Percentiles rank a stretch among this genome's conserved stretches.
phyloP scores from a whole-genome alignment of 2,888 invertebrate species.

The Urechis unicinctus region DNA sequence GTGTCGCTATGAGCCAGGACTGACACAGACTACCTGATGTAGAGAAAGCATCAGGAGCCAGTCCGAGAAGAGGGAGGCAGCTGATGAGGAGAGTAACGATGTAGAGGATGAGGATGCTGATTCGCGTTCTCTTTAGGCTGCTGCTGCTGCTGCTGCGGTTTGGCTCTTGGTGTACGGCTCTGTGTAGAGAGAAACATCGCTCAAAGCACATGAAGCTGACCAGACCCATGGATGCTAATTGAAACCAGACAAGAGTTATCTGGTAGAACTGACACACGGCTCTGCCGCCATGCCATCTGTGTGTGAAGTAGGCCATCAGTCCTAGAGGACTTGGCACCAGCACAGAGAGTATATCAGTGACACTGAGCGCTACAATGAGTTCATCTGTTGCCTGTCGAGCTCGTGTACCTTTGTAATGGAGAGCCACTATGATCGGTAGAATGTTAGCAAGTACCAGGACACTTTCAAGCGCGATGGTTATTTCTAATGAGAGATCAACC shows the following conservation, averaged over 20 bases:
- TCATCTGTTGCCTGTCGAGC: slow-evolving; percentile 28
- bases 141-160: neutral
- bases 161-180: slow-evolving; percentile 12
- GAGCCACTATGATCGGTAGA: slow-evolving; percentile 26
- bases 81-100: slow-evolving; percentile 23
- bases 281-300: slow-evolving; percentile 32
- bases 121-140: slow-evolving; percentile 9
- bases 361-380: slow-evolving; percentile 27
- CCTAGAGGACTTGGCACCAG: slow-evolving; percentile 31
- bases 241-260: slow-evolving; percentile 28
- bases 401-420: slow-evolving; percentile 21
- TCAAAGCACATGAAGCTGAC: slow-evolving; percentile 29
- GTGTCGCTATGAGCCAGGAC: slow-evolving; percentile 27
- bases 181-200: slow-evolving; percentile 15
- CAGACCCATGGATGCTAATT: slow-evolving; percentile 25
- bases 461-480: slow-evolving; percentile 18
- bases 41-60: slow-evolving; percentile 25
- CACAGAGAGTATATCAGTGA: slow-evolving; percentile 31
- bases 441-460: slow-evolving; percentile 27
- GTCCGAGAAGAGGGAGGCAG: slow-evolving; percentile 28
- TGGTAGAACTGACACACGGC: slow-evolving; percentile 31
- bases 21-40: slow-evolving; percentile 20
- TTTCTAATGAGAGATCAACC: neutral
- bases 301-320: slow-evolving; percentile 28
- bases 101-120: slow-evolving; percentile 21